Evolutionary conservation across 2,888 invertebrate genomes (phyloP).

Genomic region (Psylliodes chrysocephalus): DNA sequence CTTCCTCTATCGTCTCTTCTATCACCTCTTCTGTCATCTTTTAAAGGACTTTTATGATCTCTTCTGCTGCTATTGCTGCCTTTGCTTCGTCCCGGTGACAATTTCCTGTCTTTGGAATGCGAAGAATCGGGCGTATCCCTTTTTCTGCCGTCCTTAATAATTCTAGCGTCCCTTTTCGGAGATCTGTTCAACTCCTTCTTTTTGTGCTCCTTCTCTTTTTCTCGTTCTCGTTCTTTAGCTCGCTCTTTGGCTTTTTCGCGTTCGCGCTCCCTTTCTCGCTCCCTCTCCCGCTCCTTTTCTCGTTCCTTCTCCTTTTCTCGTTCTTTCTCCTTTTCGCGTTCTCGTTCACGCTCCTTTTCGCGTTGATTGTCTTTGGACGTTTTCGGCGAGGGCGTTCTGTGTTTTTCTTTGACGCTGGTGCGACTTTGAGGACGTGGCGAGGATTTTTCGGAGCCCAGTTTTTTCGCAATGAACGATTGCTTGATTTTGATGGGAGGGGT

Average conservation of each 20-base stretch:
- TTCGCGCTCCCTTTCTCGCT: constrained; percentile 60
- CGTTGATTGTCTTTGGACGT: constrained; percentile 58
- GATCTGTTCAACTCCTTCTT: constrained; percentile 55
- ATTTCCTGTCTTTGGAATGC: constrained; percentile 60
- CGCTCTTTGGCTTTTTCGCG: constrained; percentile 57
- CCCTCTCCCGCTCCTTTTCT: constrained; percentile 61
- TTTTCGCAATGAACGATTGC: constrained; percentile 46
- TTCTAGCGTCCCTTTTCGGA: constrained; percentile 58
- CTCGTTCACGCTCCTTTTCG: constrained; percentile 60
- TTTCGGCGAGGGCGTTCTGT: constrained; percentile 62
- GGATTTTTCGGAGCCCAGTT: constrained; percentile 55
- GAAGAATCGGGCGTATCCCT: constrained; percentile 63
- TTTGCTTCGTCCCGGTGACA: constrained; percentile 56
- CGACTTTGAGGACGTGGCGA: constrained; percentile 58
- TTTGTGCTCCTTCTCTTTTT: constrained; percentile 60
- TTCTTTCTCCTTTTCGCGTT: constrained; percentile 60
- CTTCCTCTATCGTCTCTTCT: constrained; percentile 66
- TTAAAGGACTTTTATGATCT: constrained; percentile 61
- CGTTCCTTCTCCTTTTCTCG: constrained; percentile 67
- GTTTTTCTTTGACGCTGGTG: constrained; percentile 58
- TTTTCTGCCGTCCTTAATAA: constrained; percentile 57
- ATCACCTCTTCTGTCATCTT: constrained; percentile 63
- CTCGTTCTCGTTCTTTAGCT: constrained; percentile 60
- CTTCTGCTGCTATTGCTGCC: constrained; percentile 53
- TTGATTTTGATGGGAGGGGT: constrained; percentile 61